Evolutionary conservation across 2,113 vertebrate species (phyloP).

Genomic region (Lethenteron camtschaticum): DNA sequence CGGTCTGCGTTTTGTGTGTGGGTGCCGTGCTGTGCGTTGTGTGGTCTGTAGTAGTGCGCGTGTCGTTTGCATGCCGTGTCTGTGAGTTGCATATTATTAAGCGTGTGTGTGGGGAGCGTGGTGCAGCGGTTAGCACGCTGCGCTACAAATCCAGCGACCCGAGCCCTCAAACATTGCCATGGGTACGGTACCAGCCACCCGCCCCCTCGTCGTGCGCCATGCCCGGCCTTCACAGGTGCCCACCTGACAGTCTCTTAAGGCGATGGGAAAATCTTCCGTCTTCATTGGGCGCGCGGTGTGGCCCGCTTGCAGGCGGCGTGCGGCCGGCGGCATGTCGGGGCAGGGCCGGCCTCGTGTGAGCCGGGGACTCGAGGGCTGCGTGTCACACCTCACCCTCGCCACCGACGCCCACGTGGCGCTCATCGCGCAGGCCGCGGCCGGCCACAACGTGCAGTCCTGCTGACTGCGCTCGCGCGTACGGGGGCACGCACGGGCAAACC

Average conservation of each 20-base stretch:
- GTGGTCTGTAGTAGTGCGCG: no score
- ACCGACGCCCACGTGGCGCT: slow-evolving; percentile 70
- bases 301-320: slow-evolving; percentile 51
- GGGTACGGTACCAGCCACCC: neutral
- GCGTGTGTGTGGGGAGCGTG: no score
- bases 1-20: no score
- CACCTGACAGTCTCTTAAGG: neutral
- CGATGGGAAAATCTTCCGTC: neutral
- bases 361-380: slow-evolving; percentile 57
- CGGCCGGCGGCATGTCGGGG: slow-evolving; percentile 71
- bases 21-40: no score
- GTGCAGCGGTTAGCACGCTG: no score
- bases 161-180: neutral
- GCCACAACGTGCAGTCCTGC: slow-evolving; percentile 88
- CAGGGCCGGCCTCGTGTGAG: slow-evolving; percentile 46
- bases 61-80: no score
- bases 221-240: neutral
- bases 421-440: slow-evolving; percentile 60
- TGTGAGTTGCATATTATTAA: no score
- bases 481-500: no score
- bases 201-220: neutral
- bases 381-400: slow-evolving; percentile 80
- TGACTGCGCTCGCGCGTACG: no score
- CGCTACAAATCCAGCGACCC: no score
- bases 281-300: neutral